Evolutionary conservation across 2,797 vertebrate species (phyloP), one percentile per base, ranked within the genome.

Genomic region (Lemur catta): DNA sequence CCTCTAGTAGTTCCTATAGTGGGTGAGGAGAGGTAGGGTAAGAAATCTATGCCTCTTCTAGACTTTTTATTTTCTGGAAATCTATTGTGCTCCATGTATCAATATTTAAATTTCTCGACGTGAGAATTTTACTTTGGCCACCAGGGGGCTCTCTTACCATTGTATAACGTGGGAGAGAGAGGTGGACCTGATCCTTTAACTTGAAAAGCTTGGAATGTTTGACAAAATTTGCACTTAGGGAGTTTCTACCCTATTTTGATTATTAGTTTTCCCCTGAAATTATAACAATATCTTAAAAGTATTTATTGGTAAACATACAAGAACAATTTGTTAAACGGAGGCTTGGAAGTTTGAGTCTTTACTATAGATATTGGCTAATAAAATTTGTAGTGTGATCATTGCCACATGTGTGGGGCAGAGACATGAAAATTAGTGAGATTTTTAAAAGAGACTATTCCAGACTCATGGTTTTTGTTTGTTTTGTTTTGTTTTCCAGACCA

Each of bases 81-180:
- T 52, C 26, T 55, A 9, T 33, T 72, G 38, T 28, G 63, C 38
- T 80, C 48, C 17, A 28, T 97, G 75, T 89, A 79, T 57, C 24
- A 57, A 57, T 57, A 57, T 89, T 96, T 81, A 46, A 78, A 92
- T 87, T 89, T 74, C 9, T 35, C 65, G 15, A 30, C 8, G 30
- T 41, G 93, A 65, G 46, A 78, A 55, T 79, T 96, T 94, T 43
- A 91, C 75, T 84, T 79, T 95, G 93, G 24, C 97, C 98, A 95
- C 96, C 22, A 98, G 98, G 78, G 97, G 97, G 96, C 96, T 61
- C 95, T 94, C 96, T 50, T 90, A 84, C 85, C 93, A 82, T 88
- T 75, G 90, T 52, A 43, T 91, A 96, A 89, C 2, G 26, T 67
- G 61, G 43, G 82, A 57, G 30, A 67, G 33, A 55, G 30, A 69